A percentile compares a stretch with the other conserved stretches of the same genome.
Evolutionary conservation across 2,113 vertebrate species (phyloP).

Genomic region (Dicerorhinus sumatrensis): DNA sequence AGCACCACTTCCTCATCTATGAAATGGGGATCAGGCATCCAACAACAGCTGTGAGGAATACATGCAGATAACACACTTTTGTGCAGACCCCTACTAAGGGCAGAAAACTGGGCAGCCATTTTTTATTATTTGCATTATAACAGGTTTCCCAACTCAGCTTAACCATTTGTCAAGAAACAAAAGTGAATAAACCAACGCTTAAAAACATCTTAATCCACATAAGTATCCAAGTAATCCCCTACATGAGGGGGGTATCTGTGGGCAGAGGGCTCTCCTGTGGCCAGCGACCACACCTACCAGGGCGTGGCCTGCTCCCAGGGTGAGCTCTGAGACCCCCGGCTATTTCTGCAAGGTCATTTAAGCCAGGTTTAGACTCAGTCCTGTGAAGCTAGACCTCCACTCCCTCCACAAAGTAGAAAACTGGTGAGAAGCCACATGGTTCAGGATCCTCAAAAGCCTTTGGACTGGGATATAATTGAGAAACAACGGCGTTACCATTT

Average conservation of each 20-base stretch:
- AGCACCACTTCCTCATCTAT: not conserved
- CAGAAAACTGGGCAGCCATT: not conserved
- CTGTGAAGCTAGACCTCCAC: not conserved
- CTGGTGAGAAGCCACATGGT: not conserved
- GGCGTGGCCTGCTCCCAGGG: not conserved
- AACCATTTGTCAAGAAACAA: conserved; percentile 48
- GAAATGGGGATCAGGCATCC: not conserved
- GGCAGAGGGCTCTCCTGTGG: not conserved
- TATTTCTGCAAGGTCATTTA: conserved; percentile 71
- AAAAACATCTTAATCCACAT: not conserved
- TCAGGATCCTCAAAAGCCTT: not conserved
- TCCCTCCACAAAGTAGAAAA: not conserved
- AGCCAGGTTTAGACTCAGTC: not conserved
- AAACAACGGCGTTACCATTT: not conserved
- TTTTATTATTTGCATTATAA: not conserved
- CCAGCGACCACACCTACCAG: not conserved
- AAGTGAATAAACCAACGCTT: not conserved
- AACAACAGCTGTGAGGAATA: not conserved
- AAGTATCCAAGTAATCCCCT: not conserved
- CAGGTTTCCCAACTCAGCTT: not conserved
- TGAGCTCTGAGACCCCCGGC: not conserved
- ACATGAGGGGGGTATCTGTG: not conserved
- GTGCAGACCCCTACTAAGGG: not conserved
- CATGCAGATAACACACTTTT: not conserved
- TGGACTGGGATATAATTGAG: not conserved